Evolutionary conservation across 1,140 invertebrate genomes (phyloP).

Genomic region (Chelonus insularis): DNA sequence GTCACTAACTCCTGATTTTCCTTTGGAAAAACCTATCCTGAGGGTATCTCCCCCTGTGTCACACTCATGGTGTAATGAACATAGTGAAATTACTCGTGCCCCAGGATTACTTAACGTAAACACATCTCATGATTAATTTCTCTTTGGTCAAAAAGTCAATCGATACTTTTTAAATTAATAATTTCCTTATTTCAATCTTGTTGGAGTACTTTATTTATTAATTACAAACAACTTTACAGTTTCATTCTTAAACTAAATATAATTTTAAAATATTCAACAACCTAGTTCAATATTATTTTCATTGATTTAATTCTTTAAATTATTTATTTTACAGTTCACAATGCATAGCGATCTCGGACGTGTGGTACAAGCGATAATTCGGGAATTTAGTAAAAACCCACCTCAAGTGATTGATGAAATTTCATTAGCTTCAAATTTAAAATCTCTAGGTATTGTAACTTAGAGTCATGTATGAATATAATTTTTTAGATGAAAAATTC

Average conservation of each 20-base stretch:
- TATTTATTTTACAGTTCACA: conserved; percentile 63
- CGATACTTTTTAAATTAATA: no score
- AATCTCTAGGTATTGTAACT: conserved; percentile 58
- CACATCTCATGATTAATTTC: not conserved
- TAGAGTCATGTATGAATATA: no score
- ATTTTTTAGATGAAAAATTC: no score
- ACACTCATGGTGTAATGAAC: conserved; percentile 72
- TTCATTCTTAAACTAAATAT: no score
- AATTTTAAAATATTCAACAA: no score
- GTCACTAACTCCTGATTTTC: conserved; percentile 69
- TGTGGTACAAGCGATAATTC: conserved; percentile 76
- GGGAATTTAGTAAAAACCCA: conserved; percentile 73
- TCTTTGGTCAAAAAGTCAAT: not conserved
- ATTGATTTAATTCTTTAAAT: not conserved
- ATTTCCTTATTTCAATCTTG: no score
- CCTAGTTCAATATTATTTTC: no score
- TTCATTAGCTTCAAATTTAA: conserved; percentile 46
- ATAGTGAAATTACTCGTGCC: conserved; percentile 68
- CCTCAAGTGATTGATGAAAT: conserved; percentile 58
- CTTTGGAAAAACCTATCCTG: conserved; percentile 72
- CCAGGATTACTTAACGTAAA: conserved; percentile 73
- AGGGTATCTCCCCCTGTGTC: conserved; percentile 67
- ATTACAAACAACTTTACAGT: no score
- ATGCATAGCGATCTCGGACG: conserved; percentile 76
- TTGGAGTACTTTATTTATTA: no score